Percentiles rank a stretch among this genome's conserved stretches.
These are phyloP conservation scores for Harpagoxenus sublaevis DNA, from an alignment of 2,888 invertebrate species.

Conservation along the genomic window DNA sequence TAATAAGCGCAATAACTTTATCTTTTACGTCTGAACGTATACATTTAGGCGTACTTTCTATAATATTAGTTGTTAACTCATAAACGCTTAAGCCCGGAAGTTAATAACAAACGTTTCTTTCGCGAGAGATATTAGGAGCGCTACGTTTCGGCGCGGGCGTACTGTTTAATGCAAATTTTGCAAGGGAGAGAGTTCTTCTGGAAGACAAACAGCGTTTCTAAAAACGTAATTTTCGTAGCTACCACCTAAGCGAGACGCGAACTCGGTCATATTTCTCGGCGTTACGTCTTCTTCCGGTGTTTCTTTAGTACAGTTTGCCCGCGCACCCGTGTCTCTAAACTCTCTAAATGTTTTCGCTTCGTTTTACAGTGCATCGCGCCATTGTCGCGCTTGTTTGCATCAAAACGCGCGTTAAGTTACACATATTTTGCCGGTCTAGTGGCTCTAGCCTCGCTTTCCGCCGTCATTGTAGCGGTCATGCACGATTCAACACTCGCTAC, in stretches of 20 bases:
- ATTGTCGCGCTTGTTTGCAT: background rate
- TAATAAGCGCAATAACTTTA: constrained; percentile 85
- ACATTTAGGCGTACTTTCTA: background rate
- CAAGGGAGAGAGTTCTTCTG: background rate
- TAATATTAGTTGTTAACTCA: background rate
- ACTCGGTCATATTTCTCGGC: constrained; percentile 16
- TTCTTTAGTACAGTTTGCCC: background rate
- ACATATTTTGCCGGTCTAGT: background rate
- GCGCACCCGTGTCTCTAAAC: background rate
- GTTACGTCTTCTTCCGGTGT: background rate
- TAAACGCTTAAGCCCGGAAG: background rate
- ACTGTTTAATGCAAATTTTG: constrained; percentile 3
- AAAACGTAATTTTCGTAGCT: constrained; percentile 15
- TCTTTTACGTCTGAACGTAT: constrained; percentile 20
- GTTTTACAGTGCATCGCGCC: background rate
- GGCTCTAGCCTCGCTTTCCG: background rate
- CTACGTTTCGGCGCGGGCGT: background rate
- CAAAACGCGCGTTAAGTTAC: constrained; percentile 18
- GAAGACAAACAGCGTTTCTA: background rate
- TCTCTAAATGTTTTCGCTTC: constrained; percentile 1
- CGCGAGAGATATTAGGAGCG: background rate
- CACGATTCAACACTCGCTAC: constrained; percentile 21
- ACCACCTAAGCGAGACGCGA: background rate
- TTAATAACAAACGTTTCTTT: constrained; percentile 27
- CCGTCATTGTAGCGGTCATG: background rate